phyloP scores from a whole-genome alignment of 2,888 invertebrate species.

The Dynastes maya region DNA sequence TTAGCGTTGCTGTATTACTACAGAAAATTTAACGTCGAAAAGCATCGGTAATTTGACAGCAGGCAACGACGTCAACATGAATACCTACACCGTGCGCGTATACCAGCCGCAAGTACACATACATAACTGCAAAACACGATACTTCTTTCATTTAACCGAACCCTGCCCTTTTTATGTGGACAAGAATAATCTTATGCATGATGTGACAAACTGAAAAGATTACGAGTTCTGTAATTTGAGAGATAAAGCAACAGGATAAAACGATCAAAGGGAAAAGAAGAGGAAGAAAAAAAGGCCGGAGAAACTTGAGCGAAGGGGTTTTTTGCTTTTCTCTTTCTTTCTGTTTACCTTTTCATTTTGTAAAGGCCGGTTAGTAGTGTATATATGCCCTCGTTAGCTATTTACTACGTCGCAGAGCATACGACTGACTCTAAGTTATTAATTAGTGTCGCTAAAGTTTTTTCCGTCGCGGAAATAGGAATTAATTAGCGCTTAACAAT shows the following conservation, averaged over 20 bases:
- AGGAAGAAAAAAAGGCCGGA: constrained; percentile 3
- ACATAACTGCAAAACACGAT: constrained; percentile 30
- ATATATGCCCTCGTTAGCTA: not conserved
- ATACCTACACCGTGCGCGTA: not conserved
- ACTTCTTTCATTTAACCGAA: constrained; percentile 18
- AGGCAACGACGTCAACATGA: not conserved
- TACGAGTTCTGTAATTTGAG: constrained; percentile 53
- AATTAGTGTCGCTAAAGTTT: constrained; percentile 6
- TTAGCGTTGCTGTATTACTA: not conserved
- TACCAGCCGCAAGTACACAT: not conserved
- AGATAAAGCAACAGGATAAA: constrained; percentile 28
- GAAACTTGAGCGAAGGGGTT: constrained; percentile 13
- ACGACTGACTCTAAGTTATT: not conserved
- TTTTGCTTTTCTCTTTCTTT: constrained; percentile 22
- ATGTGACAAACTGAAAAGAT: constrained; percentile 54
- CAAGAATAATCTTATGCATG: constrained; percentile 48
- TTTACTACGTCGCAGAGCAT: not conserved
- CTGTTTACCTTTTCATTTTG: constrained; percentile 14
- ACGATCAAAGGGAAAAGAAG: constrained; percentile 22
- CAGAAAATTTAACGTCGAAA: not conserved
- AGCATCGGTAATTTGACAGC: constrained; percentile 9
- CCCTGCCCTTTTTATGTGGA: constrained; percentile 10
- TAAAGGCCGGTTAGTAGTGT: not conserved
- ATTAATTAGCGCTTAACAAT: constrained; percentile 2
- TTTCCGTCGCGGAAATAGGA: not conserved